Evolutionary conservation across 2,797 vertebrate species (phyloP).

Genomic region (Australoheros facetus): DNA sequence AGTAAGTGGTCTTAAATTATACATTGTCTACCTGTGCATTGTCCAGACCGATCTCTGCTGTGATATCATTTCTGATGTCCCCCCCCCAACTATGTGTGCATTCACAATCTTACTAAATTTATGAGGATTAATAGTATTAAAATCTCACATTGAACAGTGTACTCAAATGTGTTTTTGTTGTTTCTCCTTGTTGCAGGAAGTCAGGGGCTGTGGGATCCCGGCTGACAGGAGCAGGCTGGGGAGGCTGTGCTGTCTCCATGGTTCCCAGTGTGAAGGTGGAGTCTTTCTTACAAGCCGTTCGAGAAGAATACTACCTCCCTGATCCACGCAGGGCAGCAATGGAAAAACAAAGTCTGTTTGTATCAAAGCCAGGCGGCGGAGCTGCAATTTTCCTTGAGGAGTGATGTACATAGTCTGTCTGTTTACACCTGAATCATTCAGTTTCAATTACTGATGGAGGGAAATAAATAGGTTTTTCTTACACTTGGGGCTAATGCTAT

Average conservation of each 20-base stretch:
- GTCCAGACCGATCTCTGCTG: not conserved
- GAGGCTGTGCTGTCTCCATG: constrained; percentile 95
- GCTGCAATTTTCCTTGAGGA: constrained; percentile 87
- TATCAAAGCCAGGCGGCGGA: constrained; percentile 90
- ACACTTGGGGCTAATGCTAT: not conserved
- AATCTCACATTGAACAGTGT: not conserved
- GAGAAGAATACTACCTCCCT: constrained; percentile 83
- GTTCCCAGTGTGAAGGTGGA: constrained; percentile 86
- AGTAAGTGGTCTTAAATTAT: too few relatives aligned
- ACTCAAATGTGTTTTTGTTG: not conserved
- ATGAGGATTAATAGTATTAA: not conserved
- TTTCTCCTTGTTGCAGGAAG: constrained; percentile 76
- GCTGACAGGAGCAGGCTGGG: constrained; percentile 97
- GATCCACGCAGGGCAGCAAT: constrained; percentile 73
- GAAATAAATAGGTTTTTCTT: not conserved
- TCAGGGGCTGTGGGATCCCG: constrained; percentile 92
- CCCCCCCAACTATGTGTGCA: too few relatives aligned
- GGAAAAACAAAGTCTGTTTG: constrained; percentile 87
- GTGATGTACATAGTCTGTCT: constrained; percentile 25
- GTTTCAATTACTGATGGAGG: not conserved
- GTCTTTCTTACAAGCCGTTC: constrained; percentile 86
- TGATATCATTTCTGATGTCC: not conserved
- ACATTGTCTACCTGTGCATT: too few relatives aligned
- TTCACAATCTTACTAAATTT: not conserved
- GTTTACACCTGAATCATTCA: not conserved